phyloP scores from a whole-genome alignment of 2,888 invertebrate genomes.

The Ochropleura plecta region DNA sequence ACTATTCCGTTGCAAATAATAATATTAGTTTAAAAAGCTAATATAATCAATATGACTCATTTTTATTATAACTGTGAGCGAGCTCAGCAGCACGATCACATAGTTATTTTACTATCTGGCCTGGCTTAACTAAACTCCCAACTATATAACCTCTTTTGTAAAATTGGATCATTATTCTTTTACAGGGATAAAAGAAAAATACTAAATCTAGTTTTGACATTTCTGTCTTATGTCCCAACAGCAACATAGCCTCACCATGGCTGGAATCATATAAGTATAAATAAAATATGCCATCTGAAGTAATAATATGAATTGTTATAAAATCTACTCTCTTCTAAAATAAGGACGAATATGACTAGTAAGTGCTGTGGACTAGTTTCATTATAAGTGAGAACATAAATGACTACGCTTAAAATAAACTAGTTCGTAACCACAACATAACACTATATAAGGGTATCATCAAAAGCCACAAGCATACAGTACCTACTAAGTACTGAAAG shows the following conservation, averaged over 20 bases:
- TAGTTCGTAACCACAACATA: no score
- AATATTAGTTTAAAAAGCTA: no score
- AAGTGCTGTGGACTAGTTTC: slow-evolving; percentile 22
- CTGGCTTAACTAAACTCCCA: background rate
- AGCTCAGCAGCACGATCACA: background rate
- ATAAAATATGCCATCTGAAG: slow-evolving; percentile 1
- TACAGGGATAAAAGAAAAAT: slow-evolving; percentile 38
- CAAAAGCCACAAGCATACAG: no score
- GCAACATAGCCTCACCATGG: slow-evolving; percentile 7
- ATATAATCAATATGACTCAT: background rate
- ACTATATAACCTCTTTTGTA: slow-evolving; percentile 19
- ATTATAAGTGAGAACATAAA: background rate
- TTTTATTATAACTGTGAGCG: background rate
- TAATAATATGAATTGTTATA: slow-evolving; percentile 14
- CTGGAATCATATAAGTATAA: slow-evolving; percentile 1
- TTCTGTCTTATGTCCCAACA: background rate
- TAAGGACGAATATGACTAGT: slow-evolving; percentile 37
- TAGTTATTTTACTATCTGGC: background rate
- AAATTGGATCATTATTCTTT: background rate
- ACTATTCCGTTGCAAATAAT: no score
- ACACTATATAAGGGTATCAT: background rate
- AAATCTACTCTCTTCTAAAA: background rate
- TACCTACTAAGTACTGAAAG: background rate
- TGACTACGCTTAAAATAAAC: background rate
- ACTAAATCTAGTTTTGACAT: slow-evolving; percentile 27